These are phyloP conservation scores for Panthera tigris DNA, from an alignment of 2,113 vertebrate species.

Conservation along the genomic window DNA sequence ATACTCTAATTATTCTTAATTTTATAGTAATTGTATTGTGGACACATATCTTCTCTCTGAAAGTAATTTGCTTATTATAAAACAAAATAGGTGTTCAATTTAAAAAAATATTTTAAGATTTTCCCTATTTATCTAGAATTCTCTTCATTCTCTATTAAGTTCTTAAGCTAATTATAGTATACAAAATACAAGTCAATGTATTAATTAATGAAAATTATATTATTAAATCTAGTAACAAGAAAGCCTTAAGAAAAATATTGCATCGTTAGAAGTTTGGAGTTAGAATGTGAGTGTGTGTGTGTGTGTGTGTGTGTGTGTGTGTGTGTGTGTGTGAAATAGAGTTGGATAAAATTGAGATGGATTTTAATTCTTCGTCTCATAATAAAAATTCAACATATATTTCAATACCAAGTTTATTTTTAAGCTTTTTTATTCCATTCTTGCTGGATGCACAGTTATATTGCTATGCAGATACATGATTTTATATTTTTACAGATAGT, in stretches of 20 bases:
- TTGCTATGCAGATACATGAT: neutral
- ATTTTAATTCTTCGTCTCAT: neutral
- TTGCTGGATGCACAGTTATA: neutral
- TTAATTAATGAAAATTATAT: conserved; percentile 67
- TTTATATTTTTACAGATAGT: neutral
- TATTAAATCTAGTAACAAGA: conserved; percentile 29
- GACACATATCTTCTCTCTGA: neutral
- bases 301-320: too few relatives aligned
- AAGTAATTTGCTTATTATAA: conserved; percentile 54
- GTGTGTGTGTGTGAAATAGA: neutral
- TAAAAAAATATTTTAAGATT: neutral
- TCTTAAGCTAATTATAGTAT: conserved; percentile 42
- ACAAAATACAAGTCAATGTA: neutral
- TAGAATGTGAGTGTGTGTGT: neutral
- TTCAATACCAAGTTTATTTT: neutral
- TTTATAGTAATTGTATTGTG: neutral
- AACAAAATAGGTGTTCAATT: neutral
- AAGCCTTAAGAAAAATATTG: conserved; percentile 46
- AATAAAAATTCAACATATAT: neutral
- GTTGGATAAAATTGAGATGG: neutral
- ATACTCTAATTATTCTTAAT: neutral
- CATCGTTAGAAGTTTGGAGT: neutral
- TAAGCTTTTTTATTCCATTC: neutral
- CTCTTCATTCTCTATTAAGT: conserved; percentile 33
- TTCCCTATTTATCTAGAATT: conserved; percentile 24